Base-by-base conservation (phyloP, 2,113 vertebrate genomes). In the Eira barbara region DNA sequence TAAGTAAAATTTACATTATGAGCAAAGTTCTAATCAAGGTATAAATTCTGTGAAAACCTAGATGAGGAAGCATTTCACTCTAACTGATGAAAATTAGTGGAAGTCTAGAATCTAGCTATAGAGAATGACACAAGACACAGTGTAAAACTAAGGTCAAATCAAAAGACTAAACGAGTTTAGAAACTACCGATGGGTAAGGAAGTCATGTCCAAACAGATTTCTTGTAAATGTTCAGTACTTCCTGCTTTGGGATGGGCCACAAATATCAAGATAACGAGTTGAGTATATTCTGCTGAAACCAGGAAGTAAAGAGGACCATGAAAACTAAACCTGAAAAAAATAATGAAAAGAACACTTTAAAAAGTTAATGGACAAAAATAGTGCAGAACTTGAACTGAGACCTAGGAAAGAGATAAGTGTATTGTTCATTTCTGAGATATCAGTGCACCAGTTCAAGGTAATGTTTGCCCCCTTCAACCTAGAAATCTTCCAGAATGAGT, bases 151-250 rank as follows among this genome's bases (percentile, higher is more conserved):
- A 91, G 59, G 17, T 36, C 57, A 69, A 80, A 63, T 61, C 29
- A 73, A 78, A 98, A 88, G 52, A 55, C 34, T 83, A 78, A 14
- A 49, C 47, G n/a, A 91, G 89, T 91, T 95, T 89, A 97, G 55
- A 97, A 95, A 84, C 42, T 91, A 91, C 52, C 31, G 83, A n/a
- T 71, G 49, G 73, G 49, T 74, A 69, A 91, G 83, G 73, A 97
- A 97, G 96, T 98, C 97, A 81, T 97, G 98, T 81, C 82, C 85
- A 89, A 97, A 98, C 93, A 95, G 82, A 97, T 98, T 95, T 95
- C 86, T 97, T 96, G 59, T 92, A 96, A 95, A 94, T 55, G 39
- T 65, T 86, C 69, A 97, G 29, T 71, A 95, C 85, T 98, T 98
- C 97, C 97, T 97, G 78, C 63, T 97, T 95, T 96, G 95, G 97